phyloP scores from a whole-genome alignment of 2,797 vertebrate species.

The Orientallactaga sibirica region DNA sequence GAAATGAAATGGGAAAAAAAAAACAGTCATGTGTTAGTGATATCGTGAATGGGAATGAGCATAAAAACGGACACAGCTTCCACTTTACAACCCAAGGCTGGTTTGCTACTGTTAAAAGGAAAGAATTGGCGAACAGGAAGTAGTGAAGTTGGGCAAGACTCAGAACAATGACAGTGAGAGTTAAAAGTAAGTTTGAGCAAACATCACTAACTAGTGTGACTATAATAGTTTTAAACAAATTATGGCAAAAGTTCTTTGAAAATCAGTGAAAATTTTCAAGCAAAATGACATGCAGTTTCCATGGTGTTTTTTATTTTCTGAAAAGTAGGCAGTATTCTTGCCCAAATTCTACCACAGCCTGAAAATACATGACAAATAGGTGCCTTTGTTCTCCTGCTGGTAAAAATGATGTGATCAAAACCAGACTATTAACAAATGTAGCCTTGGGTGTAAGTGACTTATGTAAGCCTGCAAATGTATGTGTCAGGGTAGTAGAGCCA shows the following conservation, averaged over 20 bases:
- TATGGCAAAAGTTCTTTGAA: slow-evolving; percentile 9
- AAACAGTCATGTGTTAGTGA: not conserved
- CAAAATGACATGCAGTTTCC: not conserved
- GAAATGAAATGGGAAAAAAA: not conserved
- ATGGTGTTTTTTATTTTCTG: not conserved
- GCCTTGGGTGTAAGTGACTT: not conserved
- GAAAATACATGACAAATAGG: not conserved
- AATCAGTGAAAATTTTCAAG: not conserved
- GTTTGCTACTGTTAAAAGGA: not conserved
- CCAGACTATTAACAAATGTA: not conserved
- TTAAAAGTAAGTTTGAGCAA: not conserved
- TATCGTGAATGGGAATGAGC: not conserved
- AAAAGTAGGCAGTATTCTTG: not conserved
- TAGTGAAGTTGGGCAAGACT: not conserved
- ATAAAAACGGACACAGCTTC: not conserved
- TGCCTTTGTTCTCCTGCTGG: not conserved
- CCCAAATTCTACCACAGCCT: not conserved
- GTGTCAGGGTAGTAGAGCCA: not conserved
- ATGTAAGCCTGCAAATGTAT: not conserved
- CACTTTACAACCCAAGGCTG: not conserved
- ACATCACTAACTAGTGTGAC: not conserved
- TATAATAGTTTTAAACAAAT: not conserved
- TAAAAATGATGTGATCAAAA: not conserved
- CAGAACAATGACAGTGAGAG: not conserved
- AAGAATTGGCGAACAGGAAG: not conserved